Conservation (phyloP, 2,113 vertebrate species). For the Raja brachyura region DNA sequence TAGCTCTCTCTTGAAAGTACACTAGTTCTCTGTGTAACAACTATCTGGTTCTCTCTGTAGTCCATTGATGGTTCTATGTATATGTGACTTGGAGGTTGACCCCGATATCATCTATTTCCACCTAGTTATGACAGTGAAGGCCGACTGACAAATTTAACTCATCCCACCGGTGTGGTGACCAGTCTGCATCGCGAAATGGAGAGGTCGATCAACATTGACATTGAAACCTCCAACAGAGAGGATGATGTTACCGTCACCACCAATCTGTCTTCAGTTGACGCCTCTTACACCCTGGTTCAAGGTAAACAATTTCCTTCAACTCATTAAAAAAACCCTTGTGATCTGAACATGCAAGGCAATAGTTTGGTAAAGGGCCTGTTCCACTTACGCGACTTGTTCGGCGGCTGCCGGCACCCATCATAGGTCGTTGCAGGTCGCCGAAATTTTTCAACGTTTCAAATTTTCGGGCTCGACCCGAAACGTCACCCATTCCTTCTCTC, state of each 20-base stretch:
- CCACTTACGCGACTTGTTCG: too few relatives aligned
- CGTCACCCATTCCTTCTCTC: too few relatives aligned
- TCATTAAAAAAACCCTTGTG: background rate
- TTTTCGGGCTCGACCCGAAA: too few relatives aligned
- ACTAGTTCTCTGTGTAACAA: background rate
- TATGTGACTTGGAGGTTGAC: background rate
- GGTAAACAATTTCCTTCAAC: conserved; percentile 57
- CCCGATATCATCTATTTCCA: conserved; percentile 28
- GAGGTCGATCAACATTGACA: conserved; percentile 96
- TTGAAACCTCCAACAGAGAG: conserved; percentile 94
- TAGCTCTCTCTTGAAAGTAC: too few relatives aligned
- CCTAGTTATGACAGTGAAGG: conserved; percentile 94
- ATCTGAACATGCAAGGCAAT: background rate
- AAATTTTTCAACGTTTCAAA: too few relatives aligned
- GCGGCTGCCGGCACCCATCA: too few relatives aligned
- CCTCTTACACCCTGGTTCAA: conserved; percentile 96
- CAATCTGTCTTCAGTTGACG: conserved; percentile 94
- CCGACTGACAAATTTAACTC: conserved; percentile 92
- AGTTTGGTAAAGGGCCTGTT: background rate
- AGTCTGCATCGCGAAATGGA: conserved; percentile 97
- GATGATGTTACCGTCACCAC: conserved; percentile 97
- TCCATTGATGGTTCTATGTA: background rate
- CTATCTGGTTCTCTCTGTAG: background rate
- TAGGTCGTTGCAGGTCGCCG: too few relatives aligned
- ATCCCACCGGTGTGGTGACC: conserved; percentile 93